Conservation (phyloP, 2,113 vertebrate genomes). For the western clawed frog (Xenopus tropicalis) region UCB_Xtro_10.0 CM004450.2:103761501-103762000, state of each 20-base stretch:
- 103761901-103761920: no score
- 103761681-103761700: neutral
- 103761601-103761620: neutral
- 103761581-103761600: conserved; percentile 9
- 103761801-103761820: no score
- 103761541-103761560: neutral
- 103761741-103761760: neutral
- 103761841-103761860: no score
- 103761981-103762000: no score
- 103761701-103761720: neutral
- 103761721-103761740: neutral
- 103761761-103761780: no score
- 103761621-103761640: neutral
- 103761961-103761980: no score
- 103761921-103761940: no score
- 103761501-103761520: neutral
- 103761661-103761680: neutral
- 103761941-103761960: no score
- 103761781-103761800: no score
- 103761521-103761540: neutral
- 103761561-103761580: conserved; percentile 6
- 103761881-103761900: no score
- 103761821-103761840: no score
- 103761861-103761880: no score
- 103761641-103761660: conserved; percentile 20